These are phyloP conservation scores for Glaucopsyche alexis DNA, from an alignment of 2,888 invertebrate genomes.

Conservation along the genomic window DNA sequence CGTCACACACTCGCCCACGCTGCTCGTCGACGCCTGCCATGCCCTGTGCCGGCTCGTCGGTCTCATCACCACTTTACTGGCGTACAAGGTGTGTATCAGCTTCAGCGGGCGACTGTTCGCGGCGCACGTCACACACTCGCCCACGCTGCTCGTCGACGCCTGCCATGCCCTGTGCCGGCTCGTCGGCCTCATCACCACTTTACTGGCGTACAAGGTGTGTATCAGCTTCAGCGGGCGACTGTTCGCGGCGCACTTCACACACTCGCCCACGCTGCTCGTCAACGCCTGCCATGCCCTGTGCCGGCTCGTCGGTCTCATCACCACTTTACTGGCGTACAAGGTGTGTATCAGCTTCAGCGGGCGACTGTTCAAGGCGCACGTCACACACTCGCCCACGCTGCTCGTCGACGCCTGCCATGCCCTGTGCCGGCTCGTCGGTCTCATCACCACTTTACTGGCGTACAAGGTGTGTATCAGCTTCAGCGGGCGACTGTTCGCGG, in stretches of 20 bases:
- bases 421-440: slow-evolving; percentile 94
- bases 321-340: slow-evolving; percentile 68
- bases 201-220: slow-evolving; percentile 66
- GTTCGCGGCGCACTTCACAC: slow-evolving; percentile 92
- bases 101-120: slow-evolving; percentile 91
- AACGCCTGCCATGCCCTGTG: slow-evolving; percentile 97
- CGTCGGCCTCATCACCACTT: slow-evolving; percentile 84
- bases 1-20: slow-evolving; percentile 93
- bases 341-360: slow-evolving; percentile 83
- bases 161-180: slow-evolving; percentile 97
- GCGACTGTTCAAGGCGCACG: slow-evolving; percentile 91
- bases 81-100: slow-evolving; percentile 67
- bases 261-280: slow-evolving; percentile 93
- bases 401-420: slow-evolving; percentile 96
- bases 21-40: slow-evolving; percentile 96
- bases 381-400: slow-evolving; percentile 94
- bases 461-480: slow-evolving; percentile 80
- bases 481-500: slow-evolving; percentile 89
- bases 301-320: slow-evolving; percentile 90
- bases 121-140: slow-evolving; percentile 93
- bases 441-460: slow-evolving; percentile 75
- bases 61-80: slow-evolving; percentile 76
- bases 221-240: slow-evolving; percentile 88
- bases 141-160: slow-evolving; percentile 94
- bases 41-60: slow-evolving; percentile 96